phyloP scores from a whole-genome alignment of 2,113 vertebrate species.

The Carassius carassius region DNA sequence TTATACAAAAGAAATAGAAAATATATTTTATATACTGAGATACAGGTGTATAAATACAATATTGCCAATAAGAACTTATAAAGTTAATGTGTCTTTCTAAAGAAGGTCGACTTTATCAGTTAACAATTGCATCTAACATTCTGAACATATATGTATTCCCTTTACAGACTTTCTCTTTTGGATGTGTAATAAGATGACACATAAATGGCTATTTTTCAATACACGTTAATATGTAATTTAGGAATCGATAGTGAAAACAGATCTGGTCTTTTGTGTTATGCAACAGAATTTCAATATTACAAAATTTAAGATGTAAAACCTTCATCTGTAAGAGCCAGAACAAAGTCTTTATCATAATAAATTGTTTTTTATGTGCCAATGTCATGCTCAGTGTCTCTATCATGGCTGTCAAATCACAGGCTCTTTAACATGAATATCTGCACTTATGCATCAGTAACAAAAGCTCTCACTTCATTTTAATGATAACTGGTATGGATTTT shows the following conservation, averaged over 20 bases:
- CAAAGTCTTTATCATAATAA: not conserved
- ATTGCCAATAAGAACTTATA: slow-evolving; percentile 83
- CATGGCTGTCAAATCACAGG: not conserved
- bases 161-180: not conserved
- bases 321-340: not conserved
- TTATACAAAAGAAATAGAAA: slow-evolving; percentile 73
- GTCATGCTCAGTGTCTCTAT: not conserved
- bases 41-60: slow-evolving; percentile 89
- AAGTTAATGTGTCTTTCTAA: slow-evolving; percentile 66
- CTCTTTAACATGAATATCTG: not conserved
- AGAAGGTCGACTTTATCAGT: not conserved
- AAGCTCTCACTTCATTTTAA: not conserved
- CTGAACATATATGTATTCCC: not conserved
- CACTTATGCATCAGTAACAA: not conserved
- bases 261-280: no score
- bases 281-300: not conserved
- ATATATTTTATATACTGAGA: slow-evolving; percentile 83
- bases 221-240: not conserved
- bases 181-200: not conserved
- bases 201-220: not conserved
- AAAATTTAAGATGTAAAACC: not conserved
- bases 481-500: not conserved
- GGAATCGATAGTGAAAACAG: not conserved
- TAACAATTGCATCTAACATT: not conserved
- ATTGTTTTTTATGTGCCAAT: not conserved